Conservation (phyloP, 2,888 invertebrate genomes). For the Synanthedon andrenaeformis region DNA sequence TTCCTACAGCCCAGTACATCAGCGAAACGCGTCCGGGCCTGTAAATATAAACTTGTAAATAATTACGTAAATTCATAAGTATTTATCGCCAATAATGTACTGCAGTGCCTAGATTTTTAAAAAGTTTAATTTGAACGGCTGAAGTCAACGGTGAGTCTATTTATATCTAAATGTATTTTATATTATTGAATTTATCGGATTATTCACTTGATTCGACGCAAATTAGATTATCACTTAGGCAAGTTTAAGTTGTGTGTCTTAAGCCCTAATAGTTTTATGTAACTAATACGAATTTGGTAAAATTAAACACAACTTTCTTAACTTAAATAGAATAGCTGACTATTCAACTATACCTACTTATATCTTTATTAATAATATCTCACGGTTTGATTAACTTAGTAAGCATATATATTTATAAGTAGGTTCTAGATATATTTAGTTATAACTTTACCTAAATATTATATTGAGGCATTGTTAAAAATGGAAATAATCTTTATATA, state of each 20-base stretch:
- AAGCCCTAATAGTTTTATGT: background rate
- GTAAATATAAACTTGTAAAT: constrained; percentile 49
- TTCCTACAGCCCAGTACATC: constrained; percentile 29
- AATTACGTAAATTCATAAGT: constrained; percentile 4
- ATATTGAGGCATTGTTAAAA: no score
- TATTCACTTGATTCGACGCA: background rate
- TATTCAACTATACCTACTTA: no score
- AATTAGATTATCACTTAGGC: background rate
- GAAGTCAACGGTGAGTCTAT: background rate
- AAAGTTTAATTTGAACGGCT: background rate
- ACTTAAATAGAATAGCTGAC: no score
- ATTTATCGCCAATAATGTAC: constrained; percentile 5
- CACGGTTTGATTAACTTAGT: no score
- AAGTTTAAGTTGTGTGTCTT: background rate
- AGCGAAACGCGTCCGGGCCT: constrained; percentile 32
- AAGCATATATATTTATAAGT: no score
- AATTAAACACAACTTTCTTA: no score
- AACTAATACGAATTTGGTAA: background rate
- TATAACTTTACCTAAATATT: no score
- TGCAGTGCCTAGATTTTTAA: background rate
- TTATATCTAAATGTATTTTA: background rate
- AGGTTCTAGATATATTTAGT: no score
- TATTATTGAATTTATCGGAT: background rate
- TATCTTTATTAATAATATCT: no score
- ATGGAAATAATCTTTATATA: no score